phyloP scores from a whole-genome alignment of 2,888 invertebrate genomes.

The Lasioglossum figueresi region DNA sequence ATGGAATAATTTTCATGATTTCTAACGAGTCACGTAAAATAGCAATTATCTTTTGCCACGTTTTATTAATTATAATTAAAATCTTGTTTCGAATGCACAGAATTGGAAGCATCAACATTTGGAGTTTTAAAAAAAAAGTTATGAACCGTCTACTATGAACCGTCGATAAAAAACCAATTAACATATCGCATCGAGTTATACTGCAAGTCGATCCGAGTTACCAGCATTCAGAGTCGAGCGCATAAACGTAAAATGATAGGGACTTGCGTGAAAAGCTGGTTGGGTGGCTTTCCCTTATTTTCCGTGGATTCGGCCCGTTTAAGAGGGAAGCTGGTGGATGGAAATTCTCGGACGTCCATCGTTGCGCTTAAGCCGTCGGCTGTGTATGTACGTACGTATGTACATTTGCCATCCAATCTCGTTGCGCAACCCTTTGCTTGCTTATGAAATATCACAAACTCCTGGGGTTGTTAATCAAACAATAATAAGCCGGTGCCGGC shows the following conservation, averaged over 20 bases:
- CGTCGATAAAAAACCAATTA: neutral
- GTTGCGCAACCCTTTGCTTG: conserved; percentile 71
- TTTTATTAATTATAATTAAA: no score
- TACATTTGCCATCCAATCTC: conserved; percentile 70
- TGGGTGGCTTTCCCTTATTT: neutral
- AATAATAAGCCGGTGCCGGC: conserved; percentile 68
- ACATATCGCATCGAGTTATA: neutral
- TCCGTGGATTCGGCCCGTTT: neutral
- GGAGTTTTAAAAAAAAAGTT: neutral
- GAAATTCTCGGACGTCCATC: conserved; percentile 43
- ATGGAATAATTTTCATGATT: no score
- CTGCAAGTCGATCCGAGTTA: neutral
- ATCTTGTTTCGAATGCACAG: neutral
- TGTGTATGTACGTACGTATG: conserved; percentile 45
- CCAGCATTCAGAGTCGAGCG: neutral
- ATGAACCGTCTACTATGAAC: no score
- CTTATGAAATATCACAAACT: conserved; percentile 74
- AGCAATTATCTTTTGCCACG: no score
- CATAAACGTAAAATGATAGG: neutral
- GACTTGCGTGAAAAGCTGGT: neutral
- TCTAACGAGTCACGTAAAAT: no score
- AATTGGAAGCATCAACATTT: neutral
- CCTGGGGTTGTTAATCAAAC: conserved; percentile 71
- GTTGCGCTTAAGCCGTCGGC: conserved; percentile 49
- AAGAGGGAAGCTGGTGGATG: conserved; percentile 38